Conservation (phyloP, 1,140 invertebrate genomes). For the Contarinia nasturtii region DNA sequence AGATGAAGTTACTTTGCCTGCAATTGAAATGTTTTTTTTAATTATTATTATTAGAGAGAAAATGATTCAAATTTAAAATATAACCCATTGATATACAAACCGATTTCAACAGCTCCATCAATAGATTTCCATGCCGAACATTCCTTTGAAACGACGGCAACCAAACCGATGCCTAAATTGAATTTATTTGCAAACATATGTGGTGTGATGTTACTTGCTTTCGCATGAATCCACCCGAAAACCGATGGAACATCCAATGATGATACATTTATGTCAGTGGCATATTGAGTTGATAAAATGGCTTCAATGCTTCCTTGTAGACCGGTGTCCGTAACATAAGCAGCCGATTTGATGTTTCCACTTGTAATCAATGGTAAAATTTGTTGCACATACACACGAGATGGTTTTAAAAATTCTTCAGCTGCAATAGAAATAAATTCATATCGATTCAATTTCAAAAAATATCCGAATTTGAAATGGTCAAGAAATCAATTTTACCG, state of each 20-base stretch:
- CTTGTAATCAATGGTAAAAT: constrained; percentile 54
- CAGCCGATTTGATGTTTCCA: constrained; percentile 65
- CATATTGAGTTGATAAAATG: constrained; percentile 42
- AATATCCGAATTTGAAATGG: too few relatives aligned
- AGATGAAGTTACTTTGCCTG: too few relatives aligned
- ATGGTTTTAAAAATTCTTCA: constrained; percentile 68
- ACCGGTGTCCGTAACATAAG: constrained; percentile 82
- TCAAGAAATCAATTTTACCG: constrained; percentile 29
- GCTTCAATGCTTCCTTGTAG: constrained; percentile 77
- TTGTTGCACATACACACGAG: constrained; percentile 70
- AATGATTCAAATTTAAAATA: too few relatives aligned
- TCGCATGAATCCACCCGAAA: constrained; percentile 39
- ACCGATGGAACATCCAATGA: constrained; percentile 53
- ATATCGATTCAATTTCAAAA: neutral
- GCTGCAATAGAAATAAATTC: constrained; percentile 4
- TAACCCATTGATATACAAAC: too few relatives aligned
- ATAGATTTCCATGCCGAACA: constrained; percentile 10
- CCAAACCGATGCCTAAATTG: constrained; percentile 84
- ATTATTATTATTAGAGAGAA: too few relatives aligned
- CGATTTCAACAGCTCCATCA: neutral
- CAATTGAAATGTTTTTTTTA: too few relatives aligned
- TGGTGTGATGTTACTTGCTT: constrained; percentile 40
- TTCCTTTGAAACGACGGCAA: constrained; percentile 38
- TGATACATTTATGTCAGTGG: constrained; percentile 47
- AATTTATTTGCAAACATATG: constrained; percentile 69